A percentile compares a stretch with the other conserved stretches of the same genome.
Evolutionary conservation across 2,797 vertebrate species (phyloP).

Genomic region (Hydrolagus colliei): DNA sequence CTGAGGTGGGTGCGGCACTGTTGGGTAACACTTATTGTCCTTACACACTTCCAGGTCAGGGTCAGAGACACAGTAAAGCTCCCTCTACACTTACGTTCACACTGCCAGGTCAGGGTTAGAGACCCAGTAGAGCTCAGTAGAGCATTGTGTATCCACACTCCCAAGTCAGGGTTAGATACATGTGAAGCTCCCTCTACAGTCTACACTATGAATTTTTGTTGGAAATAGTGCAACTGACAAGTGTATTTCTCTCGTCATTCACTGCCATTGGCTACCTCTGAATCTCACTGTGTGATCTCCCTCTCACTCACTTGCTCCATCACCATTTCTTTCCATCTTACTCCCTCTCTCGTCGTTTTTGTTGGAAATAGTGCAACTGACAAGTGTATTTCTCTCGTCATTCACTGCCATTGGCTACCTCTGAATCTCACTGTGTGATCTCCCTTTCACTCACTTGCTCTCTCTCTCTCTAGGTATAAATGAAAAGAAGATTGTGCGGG

Average conservation of each 20-base stretch:
- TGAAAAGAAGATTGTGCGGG: too few relatives aligned
- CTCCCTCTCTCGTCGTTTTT: neutral
- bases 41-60: neutral
- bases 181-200: neutral
- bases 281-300: neutral
- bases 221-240: too few relatives aligned
- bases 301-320: neutral
- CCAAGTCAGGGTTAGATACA: neutral
- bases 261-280: neutral
- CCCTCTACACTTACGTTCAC: neutral
- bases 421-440: neutral
- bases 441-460: neutral
- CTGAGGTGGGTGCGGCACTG: neutral
- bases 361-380: too few relatives aligned
- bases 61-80: neutral
- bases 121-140: neutral
- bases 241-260: neutral
- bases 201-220: neutral
- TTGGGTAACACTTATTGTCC: neutral
- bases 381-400: neutral
- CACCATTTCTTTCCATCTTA: neutral
- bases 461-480: too few relatives aligned
- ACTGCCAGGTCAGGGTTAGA: neutral
- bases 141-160: neutral
- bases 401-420: neutral